A percentile compares a stretch with the other conserved stretches of the same genome.
phyloP scores from a whole-genome alignment of 2,797 vertebrate genomes.

The Sarcoramphus papa region DNA sequence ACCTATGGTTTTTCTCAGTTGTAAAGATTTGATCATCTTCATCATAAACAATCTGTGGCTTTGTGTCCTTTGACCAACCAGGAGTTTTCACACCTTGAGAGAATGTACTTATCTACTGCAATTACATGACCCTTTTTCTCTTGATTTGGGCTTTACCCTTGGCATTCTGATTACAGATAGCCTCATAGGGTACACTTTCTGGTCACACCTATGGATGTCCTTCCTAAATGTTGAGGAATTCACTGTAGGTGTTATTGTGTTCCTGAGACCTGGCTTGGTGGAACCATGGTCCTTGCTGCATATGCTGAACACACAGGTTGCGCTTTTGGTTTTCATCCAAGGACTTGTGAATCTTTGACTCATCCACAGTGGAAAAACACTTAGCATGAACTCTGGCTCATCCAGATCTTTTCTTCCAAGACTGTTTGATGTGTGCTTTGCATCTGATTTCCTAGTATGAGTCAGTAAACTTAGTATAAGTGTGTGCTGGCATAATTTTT shows the following conservation, averaged over 20 bases:
- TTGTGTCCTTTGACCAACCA: not conserved
- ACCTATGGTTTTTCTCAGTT: not conserved
- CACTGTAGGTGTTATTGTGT: not conserved
- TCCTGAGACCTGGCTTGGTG: not conserved
- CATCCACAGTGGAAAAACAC: not conserved
- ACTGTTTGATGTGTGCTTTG: not conserved
- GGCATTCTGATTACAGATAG: not conserved
- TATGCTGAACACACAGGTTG: not conserved
- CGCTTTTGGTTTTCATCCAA: not conserved
- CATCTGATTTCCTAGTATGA: not conserved
- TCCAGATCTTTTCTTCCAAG: not conserved
- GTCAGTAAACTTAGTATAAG: not conserved
- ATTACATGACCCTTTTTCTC: not conserved
- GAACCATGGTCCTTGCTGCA: not conserved
- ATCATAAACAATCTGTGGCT: not conserved
- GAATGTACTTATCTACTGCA: not conserved
- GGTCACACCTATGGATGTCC: not conserved
- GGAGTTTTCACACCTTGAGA: not conserved
- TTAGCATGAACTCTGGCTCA: not conserved
- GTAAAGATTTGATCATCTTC: not conserved
- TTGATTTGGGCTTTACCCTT: not conserved
- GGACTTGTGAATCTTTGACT: not conserved
- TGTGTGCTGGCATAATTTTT: not conserved
- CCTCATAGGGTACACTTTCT: not conserved
- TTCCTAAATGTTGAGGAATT: not conserved